phyloP scores from a whole-genome alignment of 2,888 invertebrate species.

The Lepidochitona cinerea region DNA sequence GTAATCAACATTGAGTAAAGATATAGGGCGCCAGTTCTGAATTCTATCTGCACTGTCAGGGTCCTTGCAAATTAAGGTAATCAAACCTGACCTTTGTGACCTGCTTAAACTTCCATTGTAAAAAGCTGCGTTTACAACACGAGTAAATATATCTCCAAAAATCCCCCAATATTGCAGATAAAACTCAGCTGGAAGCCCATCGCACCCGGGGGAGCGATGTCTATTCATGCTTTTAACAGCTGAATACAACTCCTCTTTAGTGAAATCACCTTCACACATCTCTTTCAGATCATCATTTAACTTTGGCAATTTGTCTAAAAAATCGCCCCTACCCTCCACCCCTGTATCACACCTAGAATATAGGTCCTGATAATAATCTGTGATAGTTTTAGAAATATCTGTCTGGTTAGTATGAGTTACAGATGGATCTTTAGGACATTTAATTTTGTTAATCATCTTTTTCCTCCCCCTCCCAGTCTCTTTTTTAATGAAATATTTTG shows the following conservation, averaged over 20 bases:
- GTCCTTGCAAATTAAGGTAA: no score
- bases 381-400: background rate
- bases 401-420: background rate
- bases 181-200: background rate
- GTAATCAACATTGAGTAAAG: no score
- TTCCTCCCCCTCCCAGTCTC: background rate
- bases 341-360: background rate
- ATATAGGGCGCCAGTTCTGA: no score
- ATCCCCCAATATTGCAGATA: background rate
- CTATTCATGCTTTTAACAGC: background rate
- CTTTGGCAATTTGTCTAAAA: background rate
- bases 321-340: background rate
- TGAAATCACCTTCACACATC: background rate
- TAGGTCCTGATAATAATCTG: background rate
- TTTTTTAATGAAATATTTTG: background rate
- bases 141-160: no score
- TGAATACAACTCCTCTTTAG: background rate
- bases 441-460: background rate
- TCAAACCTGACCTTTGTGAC: no score
- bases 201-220: background rate
- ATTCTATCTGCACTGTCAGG: no score
- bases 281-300: background rate
- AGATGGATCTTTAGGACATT: background rate
- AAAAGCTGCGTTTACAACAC: no score
- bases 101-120: no score